Evolutionary conservation across 1,140 invertebrate genomes (phyloP), one percentile per base, ranked within the genome.

Genomic region (Heliconius nattereri): DNA sequence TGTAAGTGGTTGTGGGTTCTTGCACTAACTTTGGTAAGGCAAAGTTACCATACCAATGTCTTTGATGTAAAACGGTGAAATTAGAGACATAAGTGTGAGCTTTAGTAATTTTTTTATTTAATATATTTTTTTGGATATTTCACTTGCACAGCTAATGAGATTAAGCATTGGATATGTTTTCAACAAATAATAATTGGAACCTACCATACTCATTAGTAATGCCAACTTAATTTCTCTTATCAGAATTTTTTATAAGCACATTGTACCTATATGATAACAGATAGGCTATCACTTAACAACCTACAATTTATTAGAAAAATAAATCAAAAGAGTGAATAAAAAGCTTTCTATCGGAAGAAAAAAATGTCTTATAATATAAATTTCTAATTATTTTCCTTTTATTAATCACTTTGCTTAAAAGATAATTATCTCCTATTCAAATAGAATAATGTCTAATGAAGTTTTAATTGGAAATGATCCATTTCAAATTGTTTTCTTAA

Each of bases 211-310:
- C 20, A 57, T 60, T 60, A 60, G 20, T 3, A n/a, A 60, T 60
- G 54, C 54, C 54, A 60, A 23, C 20, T 23, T 60, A n/a, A 26
- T 60, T 60, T 60, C 54, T 60, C n/a, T 60, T 60, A 60, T 60
- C n/a, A 60, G 7, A 45, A 9, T 23, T 60, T 23, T 60, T 60
- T 60, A 8, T 60, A 23, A 9, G 20, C 54, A 60, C n/a, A 60
- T 9, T 60, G 54, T 23, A 23, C 20, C 9, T 60, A 23, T 60
- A 20, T 60, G n/a, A 57, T 57, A 57, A 7, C 49, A 52, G 49
- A 52, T 52, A 52, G 8, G 20, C 54, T 60, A 60, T 60, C 54
- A 60, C n/a, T 23, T 23, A 60, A 60, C 20, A 60, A 60, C 8
- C 3, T 60, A 60, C 9, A 23, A 23, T 57, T 57, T 23, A 23